Evolutionary conservation across 1,140 invertebrate species (phyloP).

Genomic region (Microplitis mediator): DNA sequence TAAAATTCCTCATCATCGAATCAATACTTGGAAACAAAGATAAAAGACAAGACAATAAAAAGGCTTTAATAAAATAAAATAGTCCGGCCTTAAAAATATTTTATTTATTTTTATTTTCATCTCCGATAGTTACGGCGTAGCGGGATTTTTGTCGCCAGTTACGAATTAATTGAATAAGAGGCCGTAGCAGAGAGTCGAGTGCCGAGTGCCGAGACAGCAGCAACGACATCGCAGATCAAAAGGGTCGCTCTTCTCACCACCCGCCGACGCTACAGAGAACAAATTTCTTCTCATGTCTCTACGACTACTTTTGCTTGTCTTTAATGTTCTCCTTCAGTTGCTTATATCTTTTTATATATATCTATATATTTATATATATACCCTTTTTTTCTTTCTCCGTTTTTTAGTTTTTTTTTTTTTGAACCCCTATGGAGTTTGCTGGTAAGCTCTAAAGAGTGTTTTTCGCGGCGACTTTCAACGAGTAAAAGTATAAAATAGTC

Average conservation of each 20-base stretch:
- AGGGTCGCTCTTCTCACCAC: slow-evolving; percentile 11
- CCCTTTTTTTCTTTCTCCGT: not conserved
- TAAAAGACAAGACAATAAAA: not conserved
- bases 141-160: slow-evolving; percentile 38
- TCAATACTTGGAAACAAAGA: slow-evolving; percentile 26
- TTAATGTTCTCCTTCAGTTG: not conserved
- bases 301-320: not conserved
- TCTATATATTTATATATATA: no score
- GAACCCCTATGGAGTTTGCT: no score
- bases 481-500: not conserved
- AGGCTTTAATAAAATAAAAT: slow-evolving; percentile 7
- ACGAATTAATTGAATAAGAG: slow-evolving; percentile 54
- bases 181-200: slow-evolving; percentile 15
- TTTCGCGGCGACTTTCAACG: slow-evolving; percentile 4
- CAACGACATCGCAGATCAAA: slow-evolving; percentile 40
- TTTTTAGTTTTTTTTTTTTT: not conserved
- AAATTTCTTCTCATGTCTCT: not conserved
- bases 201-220: slow-evolving; percentile 2
- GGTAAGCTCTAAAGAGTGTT: slow-evolving; percentile 10
- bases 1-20: slow-evolving; percentile 23
- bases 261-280: not conserved
- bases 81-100: not conserved
- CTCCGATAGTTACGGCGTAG: not conserved
- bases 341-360: not conserved
- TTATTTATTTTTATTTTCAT: no score